Conservation (phyloP, 2,113 vertebrate genomes). For the Macquaria ambigua region DNA sequence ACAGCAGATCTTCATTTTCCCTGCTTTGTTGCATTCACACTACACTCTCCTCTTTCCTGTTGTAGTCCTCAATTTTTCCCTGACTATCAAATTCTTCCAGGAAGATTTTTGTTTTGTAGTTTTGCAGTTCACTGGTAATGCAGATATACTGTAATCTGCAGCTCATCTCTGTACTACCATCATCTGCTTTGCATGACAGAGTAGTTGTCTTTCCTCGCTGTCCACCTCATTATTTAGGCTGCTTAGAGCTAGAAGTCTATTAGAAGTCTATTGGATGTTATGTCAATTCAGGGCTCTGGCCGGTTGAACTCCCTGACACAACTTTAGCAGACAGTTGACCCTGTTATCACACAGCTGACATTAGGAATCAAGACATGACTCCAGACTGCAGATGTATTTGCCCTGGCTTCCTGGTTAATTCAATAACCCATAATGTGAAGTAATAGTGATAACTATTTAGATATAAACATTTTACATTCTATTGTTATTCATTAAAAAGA, state of each 20-base stretch:
- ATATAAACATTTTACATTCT: slow-evolving; percentile 6
- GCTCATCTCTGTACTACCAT: not conserved
- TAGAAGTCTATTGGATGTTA: slow-evolving; percentile 23
- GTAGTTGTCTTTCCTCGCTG: not conserved
- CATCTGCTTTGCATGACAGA: slow-evolving; percentile 10
- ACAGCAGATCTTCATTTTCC: not conserved
- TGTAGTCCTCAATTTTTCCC: not conserved
- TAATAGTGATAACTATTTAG: slow-evolving; percentile 8
- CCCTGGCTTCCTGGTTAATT: slow-evolving; percentile 37
- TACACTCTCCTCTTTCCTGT: not conserved
- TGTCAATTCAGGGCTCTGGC: slow-evolving; percentile 32
- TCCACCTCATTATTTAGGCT: slow-evolving; percentile 25
- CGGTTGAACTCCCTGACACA: slow-evolving; percentile 26
- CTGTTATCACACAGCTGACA: slow-evolving; percentile 50
- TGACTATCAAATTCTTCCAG: not conserved
- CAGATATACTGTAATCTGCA: slow-evolving; percentile 6
- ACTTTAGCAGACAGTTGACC: slow-evolving; percentile 57
- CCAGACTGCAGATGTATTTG: slow-evolving; percentile 30
- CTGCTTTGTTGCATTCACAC: not conserved
- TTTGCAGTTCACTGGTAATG: not conserved
- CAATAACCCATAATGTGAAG: slow-evolving; percentile 37
- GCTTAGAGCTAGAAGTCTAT: slow-evolving; percentile 4
- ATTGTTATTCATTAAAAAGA: slow-evolving; percentile 4
- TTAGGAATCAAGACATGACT: slow-evolving; percentile 54
- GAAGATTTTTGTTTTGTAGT: not conserved